phyloP scores from a whole-genome alignment of 2,888 invertebrate genomes.

The Andrena fulva region DNA sequence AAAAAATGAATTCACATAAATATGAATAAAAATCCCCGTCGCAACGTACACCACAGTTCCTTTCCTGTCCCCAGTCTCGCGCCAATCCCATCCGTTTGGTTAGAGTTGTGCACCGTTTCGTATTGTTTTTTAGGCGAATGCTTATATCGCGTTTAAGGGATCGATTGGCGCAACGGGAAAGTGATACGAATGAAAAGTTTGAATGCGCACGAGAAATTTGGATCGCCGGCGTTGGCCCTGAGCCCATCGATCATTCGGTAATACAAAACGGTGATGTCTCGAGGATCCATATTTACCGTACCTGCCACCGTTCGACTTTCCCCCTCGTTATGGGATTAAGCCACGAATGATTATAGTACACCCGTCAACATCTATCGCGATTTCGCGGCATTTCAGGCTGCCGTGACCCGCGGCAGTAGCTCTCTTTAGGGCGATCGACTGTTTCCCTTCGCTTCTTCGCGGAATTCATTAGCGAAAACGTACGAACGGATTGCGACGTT shows the following conservation, averaged over 20 bases:
- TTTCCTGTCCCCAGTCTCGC: too few species aligned
- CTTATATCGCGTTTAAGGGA: background rate
- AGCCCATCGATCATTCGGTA: constrained; percentile 79
- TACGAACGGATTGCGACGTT: constrained; percentile 1
- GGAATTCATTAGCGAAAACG: constrained; percentile 28
- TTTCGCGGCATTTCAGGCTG: constrained; percentile 48
- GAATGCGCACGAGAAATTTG: constrained; percentile 50
- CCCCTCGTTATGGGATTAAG: constrained; percentile 75
- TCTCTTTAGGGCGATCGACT: constrained; percentile 27
- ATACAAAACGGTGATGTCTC: constrained; percentile 77
- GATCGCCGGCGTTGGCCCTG: constrained; percentile 75
- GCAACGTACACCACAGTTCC: too few species aligned
- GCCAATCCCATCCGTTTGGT: background rate
- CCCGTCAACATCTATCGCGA: constrained; percentile 63
- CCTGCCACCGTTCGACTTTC: constrained; percentile 78
- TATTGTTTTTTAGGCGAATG: background rate
- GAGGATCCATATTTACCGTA: constrained; percentile 72
- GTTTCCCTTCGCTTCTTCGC: constrained; percentile 33
- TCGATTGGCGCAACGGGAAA: constrained; percentile 14
- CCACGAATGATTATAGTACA: constrained; percentile 69
- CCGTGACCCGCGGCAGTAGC: constrained; percentile 59
- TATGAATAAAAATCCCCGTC: too few species aligned
- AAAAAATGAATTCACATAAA: too few species aligned
- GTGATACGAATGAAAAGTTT: constrained; percentile 3
- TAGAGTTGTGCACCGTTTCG: background rate